Conservation (phyloP, 2,888 invertebrate genomes). For the Xylocampa areola region DNA sequence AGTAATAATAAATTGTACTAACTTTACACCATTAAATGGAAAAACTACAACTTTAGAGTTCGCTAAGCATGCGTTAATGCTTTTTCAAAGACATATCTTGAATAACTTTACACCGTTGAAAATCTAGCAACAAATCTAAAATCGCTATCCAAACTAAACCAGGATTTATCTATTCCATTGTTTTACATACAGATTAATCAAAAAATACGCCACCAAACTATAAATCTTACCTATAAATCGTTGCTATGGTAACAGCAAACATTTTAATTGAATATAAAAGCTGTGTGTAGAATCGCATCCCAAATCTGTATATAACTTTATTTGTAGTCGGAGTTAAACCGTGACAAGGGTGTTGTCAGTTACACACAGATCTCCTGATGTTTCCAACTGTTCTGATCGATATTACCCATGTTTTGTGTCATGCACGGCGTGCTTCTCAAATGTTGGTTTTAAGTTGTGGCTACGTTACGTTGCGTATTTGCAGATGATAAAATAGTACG, state of each 20-base stretch:
- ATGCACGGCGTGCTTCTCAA: conserved; percentile 9
- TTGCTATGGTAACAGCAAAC: conserved; percentile 40
- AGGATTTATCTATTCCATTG: conserved; percentile 37
- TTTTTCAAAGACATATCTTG: no score
- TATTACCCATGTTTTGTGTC: conserved; percentile 26
- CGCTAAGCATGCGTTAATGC: no score
- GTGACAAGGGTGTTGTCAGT: conserved; percentile 72
- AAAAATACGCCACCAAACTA: conserved; percentile 33
- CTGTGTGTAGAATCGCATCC: conserved; percentile 38
- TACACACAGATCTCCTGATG: conserved; percentile 52
- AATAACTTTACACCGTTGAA: background rate
- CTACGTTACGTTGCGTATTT: conserved; percentile 5
- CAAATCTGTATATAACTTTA: conserved; percentile 60
- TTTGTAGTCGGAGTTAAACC: conserved; percentile 56
- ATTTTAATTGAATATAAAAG: conserved; percentile 51
- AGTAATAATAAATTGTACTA: no score
- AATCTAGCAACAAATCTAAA: conserved; percentile 3
- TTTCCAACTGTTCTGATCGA: conserved; percentile 31
- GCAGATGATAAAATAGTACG: background rate
- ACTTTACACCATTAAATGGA: no score
- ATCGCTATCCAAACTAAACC: conserved; percentile 28
- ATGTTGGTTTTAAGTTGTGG: conserved; percentile 19
- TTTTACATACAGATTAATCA: conserved; percentile 45
- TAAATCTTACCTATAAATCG: conserved; percentile 40
- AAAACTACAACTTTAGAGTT: no score